Percentiles rank a stretch among this genome's conserved stretches.
phyloP scores from a whole-genome alignment of 1,140 invertebrate genomes.

The Mya arenaria region DNA sequence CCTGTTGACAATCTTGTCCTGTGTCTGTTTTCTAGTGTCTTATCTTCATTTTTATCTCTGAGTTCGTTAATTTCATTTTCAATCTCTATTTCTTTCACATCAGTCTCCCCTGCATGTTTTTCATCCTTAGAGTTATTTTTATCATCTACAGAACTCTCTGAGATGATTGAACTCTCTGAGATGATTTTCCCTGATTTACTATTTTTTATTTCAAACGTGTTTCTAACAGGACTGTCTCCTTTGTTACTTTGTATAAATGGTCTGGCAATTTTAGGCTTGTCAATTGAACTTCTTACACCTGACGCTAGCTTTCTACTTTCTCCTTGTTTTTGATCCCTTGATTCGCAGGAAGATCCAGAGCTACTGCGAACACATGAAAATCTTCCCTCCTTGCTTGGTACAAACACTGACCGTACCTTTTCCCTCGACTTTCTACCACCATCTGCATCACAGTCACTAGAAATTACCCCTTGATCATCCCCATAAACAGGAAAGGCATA shows the following conservation, averaged over 20 bases:
- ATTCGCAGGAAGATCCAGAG: not conserved
- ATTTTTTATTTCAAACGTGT: not conserved
- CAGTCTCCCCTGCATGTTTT: not conserved
- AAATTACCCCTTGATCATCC: no score
- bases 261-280: no score
- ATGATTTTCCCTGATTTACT: not conserved
- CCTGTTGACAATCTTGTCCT: conserved; percentile 38
- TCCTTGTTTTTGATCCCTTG: not conserved
- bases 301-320: not conserved
- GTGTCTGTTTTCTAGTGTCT: not conserved
- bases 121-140: not conserved
- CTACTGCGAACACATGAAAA: not conserved
- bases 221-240: no score
- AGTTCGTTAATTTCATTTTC: not conserved
- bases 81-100: not conserved
- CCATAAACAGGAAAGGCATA: no score
- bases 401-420: no score
- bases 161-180: no score
- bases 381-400: no score
- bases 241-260: no score
- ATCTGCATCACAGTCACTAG: no score
- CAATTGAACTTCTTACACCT: no score
- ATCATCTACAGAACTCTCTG: not conserved
- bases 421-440: no score
- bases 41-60: not conserved